phyloP scores from a whole-genome alignment of 2,113 vertebrate species.

The Neogale vison region DNA sequence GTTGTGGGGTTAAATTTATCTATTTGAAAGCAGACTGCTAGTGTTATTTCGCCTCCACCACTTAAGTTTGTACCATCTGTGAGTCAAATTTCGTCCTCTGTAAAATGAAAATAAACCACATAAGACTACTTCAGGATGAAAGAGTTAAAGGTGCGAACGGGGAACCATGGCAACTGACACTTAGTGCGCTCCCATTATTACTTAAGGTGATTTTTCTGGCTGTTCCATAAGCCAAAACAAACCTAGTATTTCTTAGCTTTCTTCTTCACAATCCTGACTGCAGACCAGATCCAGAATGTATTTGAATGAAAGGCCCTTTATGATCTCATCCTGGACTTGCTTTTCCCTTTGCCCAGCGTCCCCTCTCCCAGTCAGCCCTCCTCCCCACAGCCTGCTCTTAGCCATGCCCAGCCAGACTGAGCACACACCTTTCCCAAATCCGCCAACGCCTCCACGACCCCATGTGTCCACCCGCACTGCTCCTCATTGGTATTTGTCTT shows the following conservation, averaged over 20 bases:
- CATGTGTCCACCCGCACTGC: fast-evolving
- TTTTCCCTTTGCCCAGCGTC: neutral
- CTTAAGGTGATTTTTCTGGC: neutral
- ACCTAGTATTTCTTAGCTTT: neutral
- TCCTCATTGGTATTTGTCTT: neutral
- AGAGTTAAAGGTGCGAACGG: neutral
- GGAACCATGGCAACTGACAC: neutral
- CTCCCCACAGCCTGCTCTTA: neutral
- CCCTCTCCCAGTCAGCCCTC: neutral
- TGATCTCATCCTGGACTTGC: neutral
- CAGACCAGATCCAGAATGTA: neutral
- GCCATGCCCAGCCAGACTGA: neutral
- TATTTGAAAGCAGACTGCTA: neutral
- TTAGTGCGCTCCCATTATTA: neutral
- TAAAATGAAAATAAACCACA: neutral
- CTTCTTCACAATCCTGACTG: neutral
- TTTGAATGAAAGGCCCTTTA: neutral
- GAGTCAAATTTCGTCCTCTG: neutral
- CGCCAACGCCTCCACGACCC: neutral
- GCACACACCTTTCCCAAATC: neutral
- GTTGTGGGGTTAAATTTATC: neutral
- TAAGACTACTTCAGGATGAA: neutral
- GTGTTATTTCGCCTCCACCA: neutral
- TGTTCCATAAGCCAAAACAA: neutral
- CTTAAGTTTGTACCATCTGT: neutral